Evolutionary conservation across 2,113 vertebrate genomes (phyloP).

Genomic region (Meriones unguiculatus): DNA sequence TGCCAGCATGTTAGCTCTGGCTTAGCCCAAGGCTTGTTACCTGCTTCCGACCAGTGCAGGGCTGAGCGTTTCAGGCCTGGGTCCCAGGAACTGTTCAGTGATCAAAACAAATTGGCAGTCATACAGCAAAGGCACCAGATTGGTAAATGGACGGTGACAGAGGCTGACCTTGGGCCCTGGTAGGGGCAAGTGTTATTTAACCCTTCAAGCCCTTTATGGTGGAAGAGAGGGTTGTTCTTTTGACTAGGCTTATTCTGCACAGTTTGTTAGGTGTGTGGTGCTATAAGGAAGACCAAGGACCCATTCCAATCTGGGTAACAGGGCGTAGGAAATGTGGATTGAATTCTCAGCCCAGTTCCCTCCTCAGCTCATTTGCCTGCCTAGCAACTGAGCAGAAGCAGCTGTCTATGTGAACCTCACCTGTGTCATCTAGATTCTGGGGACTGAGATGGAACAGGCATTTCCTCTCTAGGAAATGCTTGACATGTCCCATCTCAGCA

Average conservation of each 20-base stretch:
- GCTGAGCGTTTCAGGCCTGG: conserved; percentile 82
- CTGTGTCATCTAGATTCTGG: background rate
- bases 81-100: conserved; percentile 85
- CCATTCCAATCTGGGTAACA: background rate
- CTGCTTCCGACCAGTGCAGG: conserved; percentile 83
- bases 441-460: background rate
- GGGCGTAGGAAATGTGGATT: background rate
- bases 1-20: conserved; percentile 78
- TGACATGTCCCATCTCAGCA: background rate
- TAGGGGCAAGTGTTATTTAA: conserved; percentile 72
- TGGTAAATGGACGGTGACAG: conserved; percentile 81
- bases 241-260: background rate
- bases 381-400: background rate
- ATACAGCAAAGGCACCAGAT: conserved; percentile 78
- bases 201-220: conserved; percentile 23
- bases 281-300: background rate
- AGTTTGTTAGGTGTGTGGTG: background rate
- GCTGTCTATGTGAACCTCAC: background rate
- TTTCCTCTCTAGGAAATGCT: background rate
- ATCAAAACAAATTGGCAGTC: conserved; percentile 86
- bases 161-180: conserved; percentile 68
- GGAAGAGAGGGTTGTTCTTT: conserved; percentile 52
- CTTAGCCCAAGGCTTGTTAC: conserved; percentile 87
- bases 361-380: background rate
- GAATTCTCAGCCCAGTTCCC: background rate